These are phyloP conservation scores for Yponomeuta evonymella DNA, from an alignment of 2,888 invertebrate species.

Conservation along the genomic window DNA sequence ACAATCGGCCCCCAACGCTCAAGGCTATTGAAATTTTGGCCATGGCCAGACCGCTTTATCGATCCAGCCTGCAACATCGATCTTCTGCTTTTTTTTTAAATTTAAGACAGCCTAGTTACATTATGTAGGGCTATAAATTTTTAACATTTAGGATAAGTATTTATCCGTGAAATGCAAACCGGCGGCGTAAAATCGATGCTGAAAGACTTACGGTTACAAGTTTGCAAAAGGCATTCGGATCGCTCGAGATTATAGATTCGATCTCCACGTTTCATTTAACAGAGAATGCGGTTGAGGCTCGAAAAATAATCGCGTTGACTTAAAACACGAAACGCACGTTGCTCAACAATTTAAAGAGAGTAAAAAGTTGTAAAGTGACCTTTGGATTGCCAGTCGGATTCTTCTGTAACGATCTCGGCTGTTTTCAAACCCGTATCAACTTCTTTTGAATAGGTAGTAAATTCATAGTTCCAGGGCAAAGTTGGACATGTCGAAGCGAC, in stretches of 20 bases:
- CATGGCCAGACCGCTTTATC: conserved; percentile 46
- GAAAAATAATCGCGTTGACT: conserved; percentile 1
- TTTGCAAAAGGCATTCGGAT: conserved; percentile 24
- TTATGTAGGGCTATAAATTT: neutral
- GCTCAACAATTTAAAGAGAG: conserved; percentile 8
- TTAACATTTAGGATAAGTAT: neutral
- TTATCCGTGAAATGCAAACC: conserved; percentile 3
- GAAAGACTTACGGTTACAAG: conserved; percentile 2
- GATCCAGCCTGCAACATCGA: conserved; percentile 13
- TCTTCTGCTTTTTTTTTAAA: neutral
- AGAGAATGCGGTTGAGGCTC: neutral
- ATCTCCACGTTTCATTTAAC: conserved; percentile 26
- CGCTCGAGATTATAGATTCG: conserved; percentile 40
- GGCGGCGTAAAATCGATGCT: neutral
- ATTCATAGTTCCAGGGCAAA: neutral
- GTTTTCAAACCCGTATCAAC: neutral
- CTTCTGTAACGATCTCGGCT: neutral
- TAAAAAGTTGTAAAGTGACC: neutral
- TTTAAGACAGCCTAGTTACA: neutral
- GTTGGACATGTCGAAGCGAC: neutral
- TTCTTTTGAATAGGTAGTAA: neutral
- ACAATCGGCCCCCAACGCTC: conserved; percentile 46
- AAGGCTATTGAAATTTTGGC: conserved; percentile 70
- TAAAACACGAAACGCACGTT: conserved; percentile 3
- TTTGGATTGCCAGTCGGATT: neutral